Base-by-base conservation (phyloP, 2,888 invertebrate species). In the Plebejus melissa region DNA sequence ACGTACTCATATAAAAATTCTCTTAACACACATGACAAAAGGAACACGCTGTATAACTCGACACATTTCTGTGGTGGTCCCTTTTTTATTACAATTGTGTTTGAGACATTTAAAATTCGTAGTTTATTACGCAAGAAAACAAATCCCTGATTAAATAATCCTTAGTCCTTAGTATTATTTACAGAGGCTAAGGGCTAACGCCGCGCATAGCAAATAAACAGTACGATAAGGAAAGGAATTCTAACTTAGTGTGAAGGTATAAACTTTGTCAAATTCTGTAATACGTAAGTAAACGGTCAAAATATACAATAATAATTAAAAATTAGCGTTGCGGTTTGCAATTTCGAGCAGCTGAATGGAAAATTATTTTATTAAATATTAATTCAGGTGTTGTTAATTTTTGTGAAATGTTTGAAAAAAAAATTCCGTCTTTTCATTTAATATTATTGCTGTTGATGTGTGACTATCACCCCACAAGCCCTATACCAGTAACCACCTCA, bases 41-140 rank as follows among this genome's bases (percentile, higher is more conserved):
- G 28, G 3, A 41, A 74, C 78, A 79, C 0, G 54, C 78, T 77
- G 74, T 78, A 79, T 77, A 76, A 75, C 50, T 75, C 50, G 57
- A 74, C 77, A 77, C 74, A 57, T 77, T 69, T 75, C 77, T 78
- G 69, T 77, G 80, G 80, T 80, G 80, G 80, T 79, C 79, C 79
- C 76, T 77, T 79, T 77, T 78, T 80, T 78, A 78, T 78, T 75
- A 75, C 77, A 74, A 58, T 74, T 77, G 76, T 79, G 77, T 50
- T 72, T 72, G 50, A 50, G 72, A 50, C 32, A 54, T 72, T 72
- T 54, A 16, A 72, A 50, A 72, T 72, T 72, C 72, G 72, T 72
- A 72, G 72, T 72, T 72, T 72, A 72, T 72, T 72, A 72, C 72
- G 72, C 72, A 72, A 54, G 54, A 72, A 72, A 46, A 72, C 32